Base-by-base conservation (phyloP, 2,113 vertebrate species). In the Cephalophus harveyi region DNA sequence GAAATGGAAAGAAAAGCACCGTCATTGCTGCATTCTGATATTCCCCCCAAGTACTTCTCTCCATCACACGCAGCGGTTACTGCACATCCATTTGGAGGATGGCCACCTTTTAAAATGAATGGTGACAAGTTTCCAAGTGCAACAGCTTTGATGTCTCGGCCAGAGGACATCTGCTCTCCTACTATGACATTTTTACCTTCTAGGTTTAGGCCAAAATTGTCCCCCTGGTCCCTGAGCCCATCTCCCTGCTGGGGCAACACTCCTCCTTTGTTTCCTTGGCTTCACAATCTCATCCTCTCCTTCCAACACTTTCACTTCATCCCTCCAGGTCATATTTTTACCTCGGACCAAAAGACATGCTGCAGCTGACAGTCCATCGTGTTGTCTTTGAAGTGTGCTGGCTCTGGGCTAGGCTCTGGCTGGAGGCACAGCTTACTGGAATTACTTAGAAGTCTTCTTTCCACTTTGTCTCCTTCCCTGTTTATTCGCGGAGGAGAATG, bases 151-250 rank as follows among this genome's bases (percentile, higher is more conserved):
- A 97, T 98, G 82, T 96, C 82, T 33, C 16, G 10, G 97, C 97
- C 97, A 98, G 93, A 97, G 78, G 83, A 97, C 96, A 96, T 97
- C 94, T 96, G 95, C 96, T 95, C 16, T 82, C 94, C 92, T 93
- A 83, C 84, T 50, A 92, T 1, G 92, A 96, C 91, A 87, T 88
- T 89, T 97, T 93, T 96, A 97, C 97, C 93, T 97, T 96, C 76
- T 81, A 91, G 62, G n/a, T 59, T 89, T 57, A 48, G 79, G 95
- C 97, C 97, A 98, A 33, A 91, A 84, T 23, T 59, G 60, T 86
- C 76, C 82, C 93, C 27, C 40, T 60, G 52, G 60, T 91, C 88
- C 83, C 28, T 6, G 2, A 91, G 55, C 48, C 2, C 0, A 8
- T 59, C 50, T 97, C 94, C 93, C 96, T 30, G 12, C 46, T 87